phyloP scores from a whole-genome alignment of 35 echinoderm and acorn worm species.

The Amphiura filiformis region DNA sequence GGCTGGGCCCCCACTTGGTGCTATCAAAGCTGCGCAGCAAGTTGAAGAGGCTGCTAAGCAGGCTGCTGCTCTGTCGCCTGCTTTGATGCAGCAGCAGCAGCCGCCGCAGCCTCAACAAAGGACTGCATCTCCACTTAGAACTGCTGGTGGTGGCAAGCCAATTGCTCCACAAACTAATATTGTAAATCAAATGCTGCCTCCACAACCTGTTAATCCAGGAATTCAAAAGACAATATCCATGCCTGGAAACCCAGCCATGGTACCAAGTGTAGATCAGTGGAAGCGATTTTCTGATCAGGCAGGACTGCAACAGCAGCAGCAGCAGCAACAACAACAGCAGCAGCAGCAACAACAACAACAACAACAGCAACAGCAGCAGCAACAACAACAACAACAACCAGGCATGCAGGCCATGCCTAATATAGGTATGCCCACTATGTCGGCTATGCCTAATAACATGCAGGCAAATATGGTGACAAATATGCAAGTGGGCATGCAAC shows the following conservation, averaged over 20 bases:
- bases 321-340: too few species aligned
- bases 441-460: conserved; percentile 23
- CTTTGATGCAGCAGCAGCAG: conserved; percentile 30
- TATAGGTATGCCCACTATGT: conserved; percentile 24
- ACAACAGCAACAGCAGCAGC: too few species aligned
- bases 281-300: conserved; percentile 40
- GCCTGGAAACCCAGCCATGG: conserved; percentile 31
- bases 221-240: conserved; percentile 57
- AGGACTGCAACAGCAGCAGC: too few species aligned
- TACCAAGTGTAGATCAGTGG: conserved; percentile 65
- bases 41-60: conserved; percentile 61
- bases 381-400: not conserved
- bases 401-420: conserved; percentile 48
- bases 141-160: conserved; percentile 22
- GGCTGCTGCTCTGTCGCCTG: conserved; percentile 39
- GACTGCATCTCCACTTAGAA: conserved; percentile 32
- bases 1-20: conserved; percentile 71
- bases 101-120: conserved; percentile 42
- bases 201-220: conserved; percentile 44
- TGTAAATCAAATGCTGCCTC: conserved; percentile 39
- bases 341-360: too few species aligned
- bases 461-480: conserved; percentile 33
- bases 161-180: conserved; percentile 2
- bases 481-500: conserved; percentile 54
- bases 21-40: conserved; percentile 82